Base-by-base conservation (phyloP, 1,140 invertebrate genomes). In the Bombus impatiens region DNA sequence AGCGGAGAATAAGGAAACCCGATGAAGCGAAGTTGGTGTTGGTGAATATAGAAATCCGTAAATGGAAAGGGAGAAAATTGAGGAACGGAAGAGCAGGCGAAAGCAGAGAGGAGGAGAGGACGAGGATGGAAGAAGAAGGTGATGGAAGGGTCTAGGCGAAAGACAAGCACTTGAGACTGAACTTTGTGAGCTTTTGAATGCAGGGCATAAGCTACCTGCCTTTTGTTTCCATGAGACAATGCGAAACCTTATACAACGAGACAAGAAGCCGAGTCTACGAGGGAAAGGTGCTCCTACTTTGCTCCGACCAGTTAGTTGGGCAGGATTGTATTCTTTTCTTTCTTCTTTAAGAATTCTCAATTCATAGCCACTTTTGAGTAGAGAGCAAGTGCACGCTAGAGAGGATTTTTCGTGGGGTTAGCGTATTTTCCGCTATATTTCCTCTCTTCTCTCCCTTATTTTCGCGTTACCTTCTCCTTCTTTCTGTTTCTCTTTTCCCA, bases 101-200 rank as follows among this genome's bases (percentile, higher is more conserved):
- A 35, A 72, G 35, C 44, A 65, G 32, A 72, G 68, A 47, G 57
- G 25, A 77, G 62, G 44, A 79, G 74, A 35, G 79, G 65, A 32
- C 35, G 37, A 78, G 13, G 84, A 74, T 37, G 78, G 77, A 67
- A 62, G 59, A 57, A 68, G 59, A 42, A 78, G 82, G 67, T 37
- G 67, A n/a, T 70, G 75, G 88, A 78, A 68, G 44, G 44, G 85
- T 70, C 79, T 80, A 78, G 88, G 70, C 72, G 83, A 88, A 87
- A 86, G 88, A 90, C 89, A 77, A 88, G 87, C 91, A 88, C 88
- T 91, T 87, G 90, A 92, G 92, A 92, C 92, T 92, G 92, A 93
- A 94, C 92, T 93, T 93, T 92, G 90, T 70, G 89, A 92, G 92
- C 92, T 93, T 93, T 92, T 92, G 89, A 93, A 92, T 92, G 88